Conservation (phyloP, 2,888 invertebrate species). For the Poecilus cupreus region DNA sequence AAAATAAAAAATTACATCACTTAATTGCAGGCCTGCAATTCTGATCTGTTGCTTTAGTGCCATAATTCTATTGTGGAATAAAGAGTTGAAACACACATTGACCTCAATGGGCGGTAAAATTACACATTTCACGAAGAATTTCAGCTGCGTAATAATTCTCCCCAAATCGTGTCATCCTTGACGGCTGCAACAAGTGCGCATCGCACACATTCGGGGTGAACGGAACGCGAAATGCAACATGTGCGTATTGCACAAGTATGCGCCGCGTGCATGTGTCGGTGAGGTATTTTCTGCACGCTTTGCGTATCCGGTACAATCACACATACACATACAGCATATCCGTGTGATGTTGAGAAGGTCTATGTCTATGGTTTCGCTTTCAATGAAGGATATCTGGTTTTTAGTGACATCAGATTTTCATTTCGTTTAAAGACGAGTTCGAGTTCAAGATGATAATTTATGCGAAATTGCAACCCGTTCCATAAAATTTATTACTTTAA, state of each 20-base stretch:
- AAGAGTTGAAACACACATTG: not conserved
- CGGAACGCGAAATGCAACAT: constrained; percentile 35
- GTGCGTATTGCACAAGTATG: constrained; percentile 27
- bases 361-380: constrained; percentile 26
- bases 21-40: not conserved
- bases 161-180: not conserved
- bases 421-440: constrained; percentile 21
- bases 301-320: constrained; percentile 33
- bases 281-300: constrained; percentile 38
- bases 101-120: not conserved
- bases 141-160: constrained; percentile 4
- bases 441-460: constrained; percentile 40
- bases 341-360: constrained; percentile 28
- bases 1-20: no score
- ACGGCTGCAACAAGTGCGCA: constrained; percentile 34
- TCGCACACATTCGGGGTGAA: constrained; percentile 20
- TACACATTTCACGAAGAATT: not conserved
- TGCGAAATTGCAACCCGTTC: constrained; percentile 15
- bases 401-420: constrained; percentile 37
- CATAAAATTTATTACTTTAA: constrained; percentile 30
- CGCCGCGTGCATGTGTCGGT: not conserved
- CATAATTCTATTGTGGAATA: constrained; percentile 7
- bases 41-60: not conserved
- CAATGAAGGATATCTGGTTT: constrained; percentile 40
- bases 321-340: constrained; percentile 7